Percentiles rank a stretch among this genome's conserved stretches.
phyloP scores from a whole-genome alignment of 2,888 invertebrate species.

The Augochlorella aurata region DNA sequence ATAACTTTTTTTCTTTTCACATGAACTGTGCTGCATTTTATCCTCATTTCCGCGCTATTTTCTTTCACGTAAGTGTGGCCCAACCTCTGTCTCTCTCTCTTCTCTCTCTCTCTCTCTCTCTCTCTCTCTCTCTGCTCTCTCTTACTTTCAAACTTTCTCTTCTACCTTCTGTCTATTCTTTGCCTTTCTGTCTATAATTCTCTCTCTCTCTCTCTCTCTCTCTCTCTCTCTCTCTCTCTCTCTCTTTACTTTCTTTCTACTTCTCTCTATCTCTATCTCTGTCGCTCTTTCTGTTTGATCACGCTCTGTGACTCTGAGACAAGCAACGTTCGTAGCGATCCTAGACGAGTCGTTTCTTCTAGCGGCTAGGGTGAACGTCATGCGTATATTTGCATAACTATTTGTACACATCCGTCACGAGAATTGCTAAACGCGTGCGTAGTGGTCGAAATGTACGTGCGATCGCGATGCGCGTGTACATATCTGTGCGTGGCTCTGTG shows the following conservation, averaged over 20 bases:
- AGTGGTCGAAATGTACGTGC: conserved; percentile 44
- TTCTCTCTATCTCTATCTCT: conserved; percentile 48
- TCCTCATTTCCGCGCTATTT: conserved; percentile 81
- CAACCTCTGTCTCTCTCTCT: conserved; percentile 71
- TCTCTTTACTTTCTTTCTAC: conserved; percentile 23
- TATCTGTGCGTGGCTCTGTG: not conserved
- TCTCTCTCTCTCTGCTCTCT: conserved; percentile 26
- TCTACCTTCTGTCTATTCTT: conserved; percentile 26
- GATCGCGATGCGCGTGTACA: conserved; percentile 39
- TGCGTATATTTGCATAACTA: conserved; percentile 57
- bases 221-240: conserved; percentile 45
- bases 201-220: conserved; percentile 33
- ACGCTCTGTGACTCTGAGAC: conserved; percentile 57
- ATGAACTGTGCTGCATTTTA: conserved; percentile 80
- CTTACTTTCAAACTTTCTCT: conserved; percentile 64
- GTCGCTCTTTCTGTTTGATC: conserved; percentile 55
- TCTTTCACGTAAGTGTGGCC: conserved; percentile 80
- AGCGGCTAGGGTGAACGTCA: conserved; percentile 60
- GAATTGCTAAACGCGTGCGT: conserved; percentile 60
- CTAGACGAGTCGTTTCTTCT: conserved; percentile 52
- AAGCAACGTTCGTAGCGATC: conserved; percentile 60
- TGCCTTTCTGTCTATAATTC: conserved; percentile 54
- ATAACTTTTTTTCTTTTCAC: conserved; percentile 78
- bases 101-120: conserved; percentile 49
- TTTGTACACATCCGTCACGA: conserved; percentile 57